Conservation (phyloP, 2,113 vertebrate species). For the Microtus montanus region DNA sequence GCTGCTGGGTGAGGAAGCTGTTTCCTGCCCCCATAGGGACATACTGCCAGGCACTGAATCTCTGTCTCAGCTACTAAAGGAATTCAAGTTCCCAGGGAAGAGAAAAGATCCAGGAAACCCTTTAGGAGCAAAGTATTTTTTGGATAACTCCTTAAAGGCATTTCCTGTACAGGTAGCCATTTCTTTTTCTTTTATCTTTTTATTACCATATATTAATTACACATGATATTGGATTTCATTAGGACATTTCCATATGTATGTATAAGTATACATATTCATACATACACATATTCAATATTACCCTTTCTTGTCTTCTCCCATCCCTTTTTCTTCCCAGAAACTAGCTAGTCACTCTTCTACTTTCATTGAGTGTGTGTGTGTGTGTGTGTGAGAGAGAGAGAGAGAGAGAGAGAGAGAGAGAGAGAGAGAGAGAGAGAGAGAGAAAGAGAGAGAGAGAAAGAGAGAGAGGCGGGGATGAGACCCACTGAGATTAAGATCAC, state of each 20-base stretch:
- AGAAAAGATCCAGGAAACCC: slow-evolving; percentile 31
- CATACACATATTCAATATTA: background rate
- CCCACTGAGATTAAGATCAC: background rate
- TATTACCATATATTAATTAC: slow-evolving; percentile 6
- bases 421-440: background rate
- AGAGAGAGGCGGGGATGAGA: background rate
- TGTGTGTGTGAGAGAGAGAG: background rate
- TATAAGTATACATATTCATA: background rate
- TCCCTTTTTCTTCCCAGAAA: background rate
- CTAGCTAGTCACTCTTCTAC: background rate
- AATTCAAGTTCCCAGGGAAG: background rate
- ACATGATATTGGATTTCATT: background rate
- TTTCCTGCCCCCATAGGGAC: background rate
- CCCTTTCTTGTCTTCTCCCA: background rate
- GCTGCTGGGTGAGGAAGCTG: background rate
- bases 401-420: background rate
- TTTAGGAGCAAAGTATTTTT: slow-evolving; percentile 43
- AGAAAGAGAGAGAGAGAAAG: background rate
- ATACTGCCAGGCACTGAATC: background rate
- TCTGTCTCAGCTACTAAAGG: background rate
- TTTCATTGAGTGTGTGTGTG: background rate
- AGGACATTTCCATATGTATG: background rate
- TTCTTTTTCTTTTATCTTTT: background rate
- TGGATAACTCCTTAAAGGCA: background rate
- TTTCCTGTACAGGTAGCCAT: background rate